Evolutionary conservation across 2,888 invertebrate genomes (phyloP).

Genomic region (Lepidochrysops patricia): DNA sequence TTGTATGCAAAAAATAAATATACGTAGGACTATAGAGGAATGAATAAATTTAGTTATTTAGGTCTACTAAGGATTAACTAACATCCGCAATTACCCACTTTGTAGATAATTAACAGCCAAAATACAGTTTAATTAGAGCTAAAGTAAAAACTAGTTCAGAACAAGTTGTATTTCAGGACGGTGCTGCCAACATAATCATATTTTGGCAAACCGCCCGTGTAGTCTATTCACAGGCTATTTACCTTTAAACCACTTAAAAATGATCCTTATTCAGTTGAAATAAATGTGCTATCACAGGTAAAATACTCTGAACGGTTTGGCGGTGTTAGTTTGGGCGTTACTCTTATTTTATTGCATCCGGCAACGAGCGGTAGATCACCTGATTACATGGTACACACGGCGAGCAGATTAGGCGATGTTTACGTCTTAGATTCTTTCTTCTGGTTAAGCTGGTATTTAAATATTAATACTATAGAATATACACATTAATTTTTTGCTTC

Average conservation of each 20-base stretch:
- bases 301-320: background rate
- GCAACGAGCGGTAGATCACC: background rate
- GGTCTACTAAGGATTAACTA: no score
- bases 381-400: background rate
- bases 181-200: slow-evolving; percentile 31
- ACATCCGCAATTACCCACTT: background rate
- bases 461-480: no score
- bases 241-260: background rate
- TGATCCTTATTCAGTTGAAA: background rate
- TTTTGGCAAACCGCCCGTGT: slow-evolving; percentile 25
- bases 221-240: background rate
- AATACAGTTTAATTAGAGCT: background rate
- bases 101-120: background rate
- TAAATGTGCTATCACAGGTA: background rate
- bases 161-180: background rate
- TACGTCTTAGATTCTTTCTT: no score
- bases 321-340: background rate
- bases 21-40: no score
- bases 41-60: no score
- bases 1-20: no score
- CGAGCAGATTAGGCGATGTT: no score
- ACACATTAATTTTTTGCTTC: no score
- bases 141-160: background rate
- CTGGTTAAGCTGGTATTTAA: no score
- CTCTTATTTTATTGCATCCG: background rate